Evolutionary conservation across 2,113 vertebrate genomes (phyloP).

Genomic region (Myrmecobius fasciatus): DNA sequence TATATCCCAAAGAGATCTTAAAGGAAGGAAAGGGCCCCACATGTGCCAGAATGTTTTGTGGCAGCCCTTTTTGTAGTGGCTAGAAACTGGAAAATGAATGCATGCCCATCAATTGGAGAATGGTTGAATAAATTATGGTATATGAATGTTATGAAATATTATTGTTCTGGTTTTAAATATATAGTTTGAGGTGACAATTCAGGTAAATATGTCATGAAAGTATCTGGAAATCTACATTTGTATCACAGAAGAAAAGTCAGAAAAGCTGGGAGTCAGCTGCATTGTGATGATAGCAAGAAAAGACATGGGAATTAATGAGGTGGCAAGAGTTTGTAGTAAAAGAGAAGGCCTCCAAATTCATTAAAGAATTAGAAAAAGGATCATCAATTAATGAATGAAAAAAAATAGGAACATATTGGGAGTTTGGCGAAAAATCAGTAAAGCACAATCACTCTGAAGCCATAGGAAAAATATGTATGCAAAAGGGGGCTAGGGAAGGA

Average conservation of each 20-base stretch:
- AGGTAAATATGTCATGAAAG: neutral
- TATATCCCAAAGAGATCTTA: too few species aligned
- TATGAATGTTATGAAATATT: too few species aligned
- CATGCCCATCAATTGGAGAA: too few species aligned
- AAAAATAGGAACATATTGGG: neutral
- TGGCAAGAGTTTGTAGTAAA: neutral
- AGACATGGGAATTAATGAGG: neutral
- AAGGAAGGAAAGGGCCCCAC: too few species aligned
- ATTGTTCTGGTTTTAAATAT: neutral
- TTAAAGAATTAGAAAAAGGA: neutral
- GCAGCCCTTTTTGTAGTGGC: too few species aligned
- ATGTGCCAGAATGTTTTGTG: too few species aligned
- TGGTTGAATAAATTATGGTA: too few species aligned
- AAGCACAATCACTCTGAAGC: neutral
- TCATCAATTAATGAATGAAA: neutral
- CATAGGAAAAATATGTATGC: neutral
- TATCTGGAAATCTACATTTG: neutral
- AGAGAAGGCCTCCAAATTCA: neutral
- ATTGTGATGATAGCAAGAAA: neutral
- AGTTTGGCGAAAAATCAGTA: neutral
- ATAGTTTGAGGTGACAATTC: neutral
- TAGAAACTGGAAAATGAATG: too few species aligned
- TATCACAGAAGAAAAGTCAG: neutral
- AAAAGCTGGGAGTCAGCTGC: neutral
- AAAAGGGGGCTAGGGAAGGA: neutral